Evolutionary conservation across 2,888 invertebrate genomes (phyloP).

Genomic region (Dyspetes luteomarginatus): DNA sequence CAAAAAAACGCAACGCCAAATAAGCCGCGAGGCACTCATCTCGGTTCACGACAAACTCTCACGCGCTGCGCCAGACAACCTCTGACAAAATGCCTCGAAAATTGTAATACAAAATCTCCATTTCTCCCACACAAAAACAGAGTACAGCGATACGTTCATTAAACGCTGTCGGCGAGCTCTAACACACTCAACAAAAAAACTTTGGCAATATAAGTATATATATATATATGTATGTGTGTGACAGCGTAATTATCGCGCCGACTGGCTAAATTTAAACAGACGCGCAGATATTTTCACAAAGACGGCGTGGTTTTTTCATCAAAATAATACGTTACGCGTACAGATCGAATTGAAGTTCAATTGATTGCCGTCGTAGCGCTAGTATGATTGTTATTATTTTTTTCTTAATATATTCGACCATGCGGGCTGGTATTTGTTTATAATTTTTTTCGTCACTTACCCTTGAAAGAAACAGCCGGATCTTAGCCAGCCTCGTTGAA

Average conservation of each 20-base stretch:
- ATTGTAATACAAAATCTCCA: not conserved
- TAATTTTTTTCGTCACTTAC: slow-evolving; percentile 38
- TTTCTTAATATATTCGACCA: not conserved
- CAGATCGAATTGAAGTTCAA: not conserved
- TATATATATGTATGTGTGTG: not conserved
- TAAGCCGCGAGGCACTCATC: not conserved
- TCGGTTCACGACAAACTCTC: not conserved
- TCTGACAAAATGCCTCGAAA: not conserved
- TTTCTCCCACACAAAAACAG: not conserved
- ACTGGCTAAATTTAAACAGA: not conserved
- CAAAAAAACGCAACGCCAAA: not conserved
- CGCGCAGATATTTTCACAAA: not conserved
- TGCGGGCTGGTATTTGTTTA: not conserved
- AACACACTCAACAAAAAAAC: too few relatives aligned
- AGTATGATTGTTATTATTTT: not conserved
- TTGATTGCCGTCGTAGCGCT: not conserved
- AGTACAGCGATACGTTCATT: not conserved
- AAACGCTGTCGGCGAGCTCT: not conserved
- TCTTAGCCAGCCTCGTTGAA: slow-evolving; percentile 14
- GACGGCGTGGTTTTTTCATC: not conserved
- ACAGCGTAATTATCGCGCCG: not conserved
- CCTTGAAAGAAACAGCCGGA: slow-evolving; percentile 41
- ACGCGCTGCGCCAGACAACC: not conserved
- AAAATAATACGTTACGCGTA: not conserved
- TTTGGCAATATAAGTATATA: too few relatives aligned